Conservation (phyloP, 2,888 invertebrate species). For the Drosophila fungiperda region DNA sequence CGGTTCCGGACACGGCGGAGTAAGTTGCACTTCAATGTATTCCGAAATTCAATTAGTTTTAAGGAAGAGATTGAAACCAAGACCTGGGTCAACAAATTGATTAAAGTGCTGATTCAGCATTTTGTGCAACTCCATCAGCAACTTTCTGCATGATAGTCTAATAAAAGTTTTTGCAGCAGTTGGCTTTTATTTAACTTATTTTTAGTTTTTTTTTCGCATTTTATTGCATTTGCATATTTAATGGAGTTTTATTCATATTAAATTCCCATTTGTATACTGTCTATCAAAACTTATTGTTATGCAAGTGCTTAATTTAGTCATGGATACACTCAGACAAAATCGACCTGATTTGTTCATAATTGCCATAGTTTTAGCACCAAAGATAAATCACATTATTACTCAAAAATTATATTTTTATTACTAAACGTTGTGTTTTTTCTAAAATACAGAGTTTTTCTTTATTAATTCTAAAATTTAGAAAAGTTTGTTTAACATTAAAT, state of each 20-base stretch:
- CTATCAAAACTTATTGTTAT: constrained; percentile 40
- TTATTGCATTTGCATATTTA: constrained; percentile 46
- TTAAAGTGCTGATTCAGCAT: constrained; percentile 10
- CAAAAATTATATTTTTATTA: not conserved
- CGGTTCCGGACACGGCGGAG: constrained; percentile 89
- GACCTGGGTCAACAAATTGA: constrained; percentile 23
- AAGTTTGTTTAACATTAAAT: rapidly evolving
- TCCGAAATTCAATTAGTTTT: constrained; percentile 37
- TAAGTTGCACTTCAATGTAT: constrained; percentile 84
- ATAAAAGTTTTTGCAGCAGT: constrained; percentile 10
- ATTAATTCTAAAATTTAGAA: not conserved
- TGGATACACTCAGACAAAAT: not conserved
- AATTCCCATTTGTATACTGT: constrained; percentile 35
- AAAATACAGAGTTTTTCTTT: not conserved
- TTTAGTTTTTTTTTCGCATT: constrained; percentile 25
- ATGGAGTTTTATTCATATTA: constrained; percentile 42
- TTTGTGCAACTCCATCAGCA: not conserved
- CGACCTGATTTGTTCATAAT: not conserved
- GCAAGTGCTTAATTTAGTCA: constrained; percentile 8
- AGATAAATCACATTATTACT: not conserved
- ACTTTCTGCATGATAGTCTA: not conserved
- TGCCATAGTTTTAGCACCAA: constrained; percentile 26
- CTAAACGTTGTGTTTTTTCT: not conserved
- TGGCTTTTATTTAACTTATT: constrained; percentile 11
- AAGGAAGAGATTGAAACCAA: constrained; percentile 7